Base-by-base conservation (phyloP, 1,140 invertebrate genomes). In the Macrostomum lignano region DNA sequence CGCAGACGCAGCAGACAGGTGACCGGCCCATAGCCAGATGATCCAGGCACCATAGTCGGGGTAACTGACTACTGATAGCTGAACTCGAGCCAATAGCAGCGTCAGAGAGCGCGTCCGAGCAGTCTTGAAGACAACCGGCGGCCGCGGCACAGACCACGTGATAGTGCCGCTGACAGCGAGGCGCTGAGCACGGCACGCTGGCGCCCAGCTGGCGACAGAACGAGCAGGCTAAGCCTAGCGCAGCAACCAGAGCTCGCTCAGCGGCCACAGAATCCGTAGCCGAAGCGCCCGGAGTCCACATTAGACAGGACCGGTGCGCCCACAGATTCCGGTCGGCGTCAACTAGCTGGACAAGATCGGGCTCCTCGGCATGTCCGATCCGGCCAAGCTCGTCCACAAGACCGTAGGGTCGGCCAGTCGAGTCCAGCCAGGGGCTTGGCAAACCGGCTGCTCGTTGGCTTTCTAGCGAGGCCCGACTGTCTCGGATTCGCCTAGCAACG, bases 111-210 rank as follows among this genome's bases (percentile, higher is more conserved):
- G n/a, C n/a, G n/a, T n/a, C n/a, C n/a, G n/a, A n/a, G n/a, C n/a
- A n/a, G n/a, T 55, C 74, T 58, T 82, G 74, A 55, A 86, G 79
- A 44, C 74, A 74, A 39, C 75, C 75, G 13, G 50, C 44, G 69
- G 73, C 52, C 22, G 54, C 48, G 9, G 51, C 52, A 49, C 54
- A 57, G 4, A 53, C 50, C 37, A 50, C 72, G 65, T 91, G 81
- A 62, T 72, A 82, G 49, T 58, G 66, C 65, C 64, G 74, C 71
- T 52, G 65, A 47, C 61, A 64, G 15, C 26, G 14, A 3, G 6
- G 3, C 21, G 52, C 51, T 37, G 51, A 49, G 45, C 81, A 88
- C 17, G 65, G 58, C 36, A 81, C 67, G 48, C 74, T 75, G 24
- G 79, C 79, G 46, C 79, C 81, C 61, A 68, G 74, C 13, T 45